Base-by-base conservation (phyloP, 1,140 invertebrate genomes). In the Aphaenogaster ashmeadi region DNA sequence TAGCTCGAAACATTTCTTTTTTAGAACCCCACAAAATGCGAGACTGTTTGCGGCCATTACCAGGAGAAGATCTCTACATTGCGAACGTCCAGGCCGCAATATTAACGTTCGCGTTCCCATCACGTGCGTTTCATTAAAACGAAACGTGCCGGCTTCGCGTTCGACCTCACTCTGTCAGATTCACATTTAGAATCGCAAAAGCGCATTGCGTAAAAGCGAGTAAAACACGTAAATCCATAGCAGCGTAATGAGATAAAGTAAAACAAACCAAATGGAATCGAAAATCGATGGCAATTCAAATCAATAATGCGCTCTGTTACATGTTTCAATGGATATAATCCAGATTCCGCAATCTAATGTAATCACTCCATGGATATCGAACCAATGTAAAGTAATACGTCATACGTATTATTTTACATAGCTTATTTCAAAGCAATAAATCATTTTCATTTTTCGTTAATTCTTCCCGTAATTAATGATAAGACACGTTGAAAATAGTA, bases 111-210 rank as follows among this genome's bases (percentile, higher is more conserved):
- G 38, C 33, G 69, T 78, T 75, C 56, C 36, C 60, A 50, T 58
- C 62, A 81, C 83, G 89, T 80, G 87, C 67, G 64, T 80, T 62
- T 90, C 50, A 87, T 88, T 85, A 88, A 86, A 89, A 90, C 77
- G 81, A 86, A 69, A 75, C 75, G 80, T 58, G 72, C 62, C n/a
- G 52, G 72, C 47, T 47, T 67, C 64, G 64, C 38, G 21, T 58
- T 36, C 64, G 41, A 54, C 18, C 21, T 67, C 77, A 13, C 47
- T 36, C 66, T 71, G 78, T 56, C 56, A 64, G 54, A 66, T 58
- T 50, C 50, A 5, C 47, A 54, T 79, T 44, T 9, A 18, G 27
- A 2, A 83, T 83, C 18, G 33, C 41, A 50, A 62, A 75, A 84
- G 58, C 54, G n/a, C n/a, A 60, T 60, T 38, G 67, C 67, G 27